Evolutionary conservation across 2,797 vertebrate species (phyloP), one percentile per base, ranked within the genome.

Genomic region (Eidolon dupreanum): DNA sequence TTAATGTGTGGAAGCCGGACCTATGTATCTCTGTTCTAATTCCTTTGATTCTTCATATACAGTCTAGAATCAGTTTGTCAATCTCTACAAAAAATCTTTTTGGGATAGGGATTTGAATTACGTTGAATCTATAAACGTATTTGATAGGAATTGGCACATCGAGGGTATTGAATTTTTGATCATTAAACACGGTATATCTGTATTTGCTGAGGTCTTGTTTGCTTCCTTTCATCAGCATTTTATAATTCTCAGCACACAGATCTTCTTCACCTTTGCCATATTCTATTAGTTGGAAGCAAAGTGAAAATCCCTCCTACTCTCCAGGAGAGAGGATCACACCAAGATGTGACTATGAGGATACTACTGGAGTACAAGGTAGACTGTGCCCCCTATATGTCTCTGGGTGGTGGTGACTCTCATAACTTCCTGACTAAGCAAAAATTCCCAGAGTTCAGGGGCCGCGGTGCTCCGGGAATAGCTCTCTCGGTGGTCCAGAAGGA

Each of bases 381-480:
- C 49, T 46, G 41, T 41, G 9, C 36, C n/a, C 3, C 4, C 22
- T 16, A 1, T 4, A n/a, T 10, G 3, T 55, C n/a, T 55, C 43
- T 53, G 46, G 26, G 49, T 63, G 57, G 86, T 57, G 26, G 53
- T 53, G 57, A 73, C 33, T 51, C 57, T 78, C 33, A 12, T 57
- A 28, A n/a, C 59, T 36, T 43, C 38, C 31, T 17, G 46, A 49
- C 19, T 28, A 7, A 68, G 28, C 28, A 20, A 9, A 8, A 43
- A 20, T 13, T n/a, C 6, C 57, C 65, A 31, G 33, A 66, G 65
- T 13, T 22, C 8, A 1, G 0, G 20, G 8, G 51, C 16, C 3
- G 19, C 0, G 0, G 12, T 7, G 46, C 19, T 41, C 15, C 66
- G 51, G 31, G 33, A 65, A 41, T 70, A n/a, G 16, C 11, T 26